Percentiles rank a stretch among this genome's conserved stretches.
These are phyloP conservation scores for Limenitis camilla DNA, from an alignment of 2,888 invertebrate species.

Conservation along the genomic window DNA sequence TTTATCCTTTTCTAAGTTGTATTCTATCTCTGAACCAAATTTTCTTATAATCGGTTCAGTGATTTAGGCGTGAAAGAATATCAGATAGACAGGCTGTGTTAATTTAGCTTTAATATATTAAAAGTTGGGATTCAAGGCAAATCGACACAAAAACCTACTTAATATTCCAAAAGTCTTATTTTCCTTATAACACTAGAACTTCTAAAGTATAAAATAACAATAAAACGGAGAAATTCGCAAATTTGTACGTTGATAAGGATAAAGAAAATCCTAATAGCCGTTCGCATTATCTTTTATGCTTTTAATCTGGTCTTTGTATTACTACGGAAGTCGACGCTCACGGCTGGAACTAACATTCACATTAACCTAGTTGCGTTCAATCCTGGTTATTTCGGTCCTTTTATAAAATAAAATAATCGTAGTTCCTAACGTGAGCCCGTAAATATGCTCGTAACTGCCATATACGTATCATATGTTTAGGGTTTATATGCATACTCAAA, in stretches of 20 bases:
- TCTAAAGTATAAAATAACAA: constrained; percentile 9
- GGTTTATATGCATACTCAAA: too few relatives aligned
- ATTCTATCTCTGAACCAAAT: too few relatives aligned
- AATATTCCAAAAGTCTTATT: not conserved
- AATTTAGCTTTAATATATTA: too few relatives aligned
- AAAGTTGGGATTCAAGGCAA: too few relatives aligned
- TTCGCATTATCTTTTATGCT: constrained; percentile 27
- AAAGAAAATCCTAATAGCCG: constrained; percentile 17
- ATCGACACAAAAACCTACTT: too few relatives aligned
- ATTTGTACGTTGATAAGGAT: constrained; percentile 14
- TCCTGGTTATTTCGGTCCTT: constrained; percentile 13
- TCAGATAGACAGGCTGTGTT: too few relatives aligned
- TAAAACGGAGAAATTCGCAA: constrained; percentile 11
- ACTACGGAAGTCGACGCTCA: constrained; percentile 21
- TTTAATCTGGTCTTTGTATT: constrained; percentile 26
- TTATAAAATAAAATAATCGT: constrained; percentile 14
- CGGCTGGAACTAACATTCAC: constrained; percentile 25
- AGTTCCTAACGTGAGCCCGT: not conserved
- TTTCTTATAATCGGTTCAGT: too few relatives aligned
- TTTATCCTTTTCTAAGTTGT: too few relatives aligned
- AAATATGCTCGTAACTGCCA: not conserved
- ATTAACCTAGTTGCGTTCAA: constrained; percentile 26
- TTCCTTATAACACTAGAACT: constrained; percentile 1
- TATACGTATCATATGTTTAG: not conserved
- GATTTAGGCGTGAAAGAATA: too few relatives aligned